Evolutionary conservation across 1,140 invertebrate species (phyloP).

Genomic region (Macrosteles quadrilineatus): DNA sequence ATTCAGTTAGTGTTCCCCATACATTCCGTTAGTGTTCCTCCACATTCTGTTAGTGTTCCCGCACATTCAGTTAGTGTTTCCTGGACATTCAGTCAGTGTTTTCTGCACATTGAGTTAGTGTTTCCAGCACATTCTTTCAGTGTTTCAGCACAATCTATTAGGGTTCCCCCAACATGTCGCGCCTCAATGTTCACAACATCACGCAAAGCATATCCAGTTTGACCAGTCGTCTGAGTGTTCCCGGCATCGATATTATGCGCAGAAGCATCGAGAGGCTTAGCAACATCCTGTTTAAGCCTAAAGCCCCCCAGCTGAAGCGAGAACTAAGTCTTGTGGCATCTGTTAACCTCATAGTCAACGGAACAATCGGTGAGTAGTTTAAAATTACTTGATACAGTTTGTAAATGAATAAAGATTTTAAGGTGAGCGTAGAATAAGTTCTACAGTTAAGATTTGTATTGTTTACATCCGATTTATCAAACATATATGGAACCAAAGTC

Average conservation of each 20-base stretch:
- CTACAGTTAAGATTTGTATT: background rate
- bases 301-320: conserved; percentile 59
- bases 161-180: background rate
- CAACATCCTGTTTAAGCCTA: background rate
- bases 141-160: too few relatives aligned
- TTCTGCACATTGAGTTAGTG: too few relatives aligned
- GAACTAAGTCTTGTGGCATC: conserved; percentile 77
- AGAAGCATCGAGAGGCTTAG: conserved; percentile 5
- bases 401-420: background rate
- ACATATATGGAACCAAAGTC: background rate
- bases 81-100: too few relatives aligned
- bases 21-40: too few relatives aligned
- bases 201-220: background rate
- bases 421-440: background rate
- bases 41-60: too few relatives aligned
- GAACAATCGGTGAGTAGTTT: conserved; percentile 73
- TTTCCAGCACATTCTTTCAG: too few relatives aligned
- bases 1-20: too few relatives aligned
- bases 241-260: background rate
- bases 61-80: too few relatives aligned
- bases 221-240: conserved; percentile 9
- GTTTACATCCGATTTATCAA: background rate
- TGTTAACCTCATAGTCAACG: conserved; percentile 73
- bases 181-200: background rate
- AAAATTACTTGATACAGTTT: background rate